These are phyloP conservation scores for Solenodon paradoxus DNA, from an alignment of 2,113 vertebrate genomes.

Conservation along the genomic window DNA sequence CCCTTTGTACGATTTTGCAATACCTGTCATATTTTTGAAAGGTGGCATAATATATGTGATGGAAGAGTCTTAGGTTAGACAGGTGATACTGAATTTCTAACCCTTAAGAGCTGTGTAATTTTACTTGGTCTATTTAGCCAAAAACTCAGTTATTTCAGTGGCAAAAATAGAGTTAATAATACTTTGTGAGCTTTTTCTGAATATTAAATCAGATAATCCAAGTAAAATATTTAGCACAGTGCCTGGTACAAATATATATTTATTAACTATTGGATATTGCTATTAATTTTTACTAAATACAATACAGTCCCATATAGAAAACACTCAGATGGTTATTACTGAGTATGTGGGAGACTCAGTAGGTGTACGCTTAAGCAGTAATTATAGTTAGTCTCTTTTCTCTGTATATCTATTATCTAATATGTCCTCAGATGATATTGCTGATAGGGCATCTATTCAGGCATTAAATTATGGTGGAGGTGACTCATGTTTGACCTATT, in stretches of 20 bases:
- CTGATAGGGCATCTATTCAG: not conserved
- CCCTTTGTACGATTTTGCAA: not conserved
- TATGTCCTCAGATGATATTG: not conserved
- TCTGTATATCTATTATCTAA: conserved; percentile 4
- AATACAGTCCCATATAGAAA: not conserved
- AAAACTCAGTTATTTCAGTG: not conserved
- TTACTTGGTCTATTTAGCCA: not conserved
- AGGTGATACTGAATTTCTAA: not conserved
- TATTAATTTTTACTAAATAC: conserved; percentile 23
- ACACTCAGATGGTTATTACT: not conserved
- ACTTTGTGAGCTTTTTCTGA: not conserved
- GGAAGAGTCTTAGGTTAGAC: not conserved
- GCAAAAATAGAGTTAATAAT: not conserved
- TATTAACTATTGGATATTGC: not conserved
- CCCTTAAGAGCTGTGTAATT: not conserved
- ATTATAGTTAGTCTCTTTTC: not conserved
- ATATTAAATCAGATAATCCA: not conserved
- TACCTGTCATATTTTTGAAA: not conserved
- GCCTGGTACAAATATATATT: not conserved
- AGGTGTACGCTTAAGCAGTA: not conserved
- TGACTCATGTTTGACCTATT: not conserved
- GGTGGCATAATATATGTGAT: not conserved
- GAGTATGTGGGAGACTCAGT: not conserved
- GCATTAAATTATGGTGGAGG: not conserved
- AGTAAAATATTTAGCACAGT: not conserved